Conservation (phyloP, 2,797 vertebrate genomes). For the Alectoris magna region DNA sequence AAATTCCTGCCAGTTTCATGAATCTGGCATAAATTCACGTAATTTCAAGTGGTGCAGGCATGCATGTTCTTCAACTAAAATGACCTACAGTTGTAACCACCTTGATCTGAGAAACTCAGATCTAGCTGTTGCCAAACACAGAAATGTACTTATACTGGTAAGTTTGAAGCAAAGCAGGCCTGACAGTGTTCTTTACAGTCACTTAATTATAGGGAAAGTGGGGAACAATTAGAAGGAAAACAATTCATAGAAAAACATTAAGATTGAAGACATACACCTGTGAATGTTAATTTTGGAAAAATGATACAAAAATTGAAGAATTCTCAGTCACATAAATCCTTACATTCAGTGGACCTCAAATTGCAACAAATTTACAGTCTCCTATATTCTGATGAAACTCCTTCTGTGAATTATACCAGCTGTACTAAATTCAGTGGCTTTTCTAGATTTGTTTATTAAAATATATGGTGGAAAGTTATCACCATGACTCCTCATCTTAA, state of each 20-base stretch:
- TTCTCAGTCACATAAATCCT: conserved; percentile 31
- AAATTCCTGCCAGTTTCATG: not conserved
- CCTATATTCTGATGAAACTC: not conserved
- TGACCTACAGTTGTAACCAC: not conserved
- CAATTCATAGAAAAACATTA: not conserved
- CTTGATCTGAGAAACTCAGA: not conserved
- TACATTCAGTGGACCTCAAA: conserved; percentile 18
- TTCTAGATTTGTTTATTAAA: conserved; percentile 41
- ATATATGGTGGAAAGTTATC: not conserved
- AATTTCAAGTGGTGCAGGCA: not conserved
- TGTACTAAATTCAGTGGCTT: conserved; percentile 31
- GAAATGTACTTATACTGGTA: not conserved
- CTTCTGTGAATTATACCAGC: conserved; percentile 48
- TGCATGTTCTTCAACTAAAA: not conserved
- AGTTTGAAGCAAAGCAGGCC: accelerated
- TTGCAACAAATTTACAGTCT: conserved; percentile 20
- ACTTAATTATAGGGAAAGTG: not conserved
- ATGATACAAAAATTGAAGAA: not conserved
- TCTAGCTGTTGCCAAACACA: not conserved
- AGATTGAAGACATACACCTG: not conserved
- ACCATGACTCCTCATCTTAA: not conserved
- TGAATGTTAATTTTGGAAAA: conserved; percentile 32
- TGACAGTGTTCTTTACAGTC: not conserved
- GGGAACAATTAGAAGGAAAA: not conserved
- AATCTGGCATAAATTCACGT: not conserved